A percentile compares a stretch with the other conserved stretches of the same genome.
These are phyloP conservation scores for Galaxias olidus DNA, from an alignment of 2,797 vertebrate species.

Conservation along the genomic window DNA sequence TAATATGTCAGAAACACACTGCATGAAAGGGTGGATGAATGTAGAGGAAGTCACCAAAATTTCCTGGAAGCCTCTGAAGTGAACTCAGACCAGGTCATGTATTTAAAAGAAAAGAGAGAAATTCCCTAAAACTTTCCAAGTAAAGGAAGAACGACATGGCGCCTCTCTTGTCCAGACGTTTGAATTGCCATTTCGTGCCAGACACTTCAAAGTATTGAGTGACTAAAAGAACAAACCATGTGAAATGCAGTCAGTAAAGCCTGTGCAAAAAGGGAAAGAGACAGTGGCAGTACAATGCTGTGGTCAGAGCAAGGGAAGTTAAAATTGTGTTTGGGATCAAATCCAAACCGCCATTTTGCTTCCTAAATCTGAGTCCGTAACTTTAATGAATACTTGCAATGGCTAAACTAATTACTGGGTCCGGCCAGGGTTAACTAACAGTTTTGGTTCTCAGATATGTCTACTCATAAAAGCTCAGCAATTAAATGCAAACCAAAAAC, in stretches of 20 bases:
- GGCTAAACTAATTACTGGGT: slow-evolving; percentile 63
- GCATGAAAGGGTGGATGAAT: slow-evolving; percentile 30
- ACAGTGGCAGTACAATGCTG: slow-evolving; percentile 21
- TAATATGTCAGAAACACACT: slow-evolving; percentile 27
- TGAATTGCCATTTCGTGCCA: slow-evolving; percentile 1
- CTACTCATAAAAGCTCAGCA: slow-evolving; percentile 58
- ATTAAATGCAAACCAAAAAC: slow-evolving; percentile 45
- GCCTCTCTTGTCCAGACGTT: slow-evolving; percentile 6
- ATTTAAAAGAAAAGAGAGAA: not conserved
- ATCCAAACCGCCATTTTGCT: slow-evolving; percentile 48
- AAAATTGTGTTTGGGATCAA: slow-evolving; percentile 44
- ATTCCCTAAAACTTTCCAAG: slow-evolving; percentile 12
- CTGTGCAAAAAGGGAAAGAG: slow-evolving; percentile 28
- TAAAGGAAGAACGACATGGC: not conserved
- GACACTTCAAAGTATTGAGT: slow-evolving; percentile 10
- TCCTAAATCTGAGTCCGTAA: slow-evolving; percentile 55
- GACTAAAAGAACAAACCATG: slow-evolving; percentile 22
- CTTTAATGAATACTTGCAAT: slow-evolving; percentile 50
- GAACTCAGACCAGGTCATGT: slow-evolving; percentile 25
- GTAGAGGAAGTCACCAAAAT: slow-evolving; percentile 25
- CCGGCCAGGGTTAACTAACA: slow-evolving; percentile 52
- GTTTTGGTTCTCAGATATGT: slow-evolving; percentile 54
- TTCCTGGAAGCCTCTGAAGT: not conserved
- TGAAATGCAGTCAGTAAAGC: slow-evolving; percentile 27
- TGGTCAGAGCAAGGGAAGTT: slow-evolving; percentile 44